Base-by-base conservation (phyloP, 2,797 vertebrate species). In the Coluber constrictor region DNA sequence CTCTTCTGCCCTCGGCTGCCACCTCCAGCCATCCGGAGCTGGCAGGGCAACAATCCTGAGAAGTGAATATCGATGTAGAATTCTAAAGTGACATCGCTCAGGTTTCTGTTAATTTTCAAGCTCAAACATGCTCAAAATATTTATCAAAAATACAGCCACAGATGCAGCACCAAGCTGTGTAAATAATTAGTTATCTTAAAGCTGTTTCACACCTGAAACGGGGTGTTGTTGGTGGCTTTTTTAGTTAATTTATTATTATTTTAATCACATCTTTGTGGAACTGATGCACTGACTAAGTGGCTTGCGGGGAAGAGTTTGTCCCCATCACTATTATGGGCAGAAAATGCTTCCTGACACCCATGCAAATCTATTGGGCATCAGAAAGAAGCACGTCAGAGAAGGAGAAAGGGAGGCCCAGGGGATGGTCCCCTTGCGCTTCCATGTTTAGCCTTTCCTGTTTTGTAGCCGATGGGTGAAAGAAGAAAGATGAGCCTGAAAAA, bases 21-120 rank as follows among this genome's bases (percentile, higher is more conserved):
- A 18, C 29, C 6, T 1, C 56, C 29, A 70, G 12, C 57, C 51
- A 29, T 23, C 32, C 51, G 1, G 15, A 66, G 51, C 54, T 20
- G 16, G 37, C 96, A 97, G 89, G 95, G 96, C 96, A 97, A 97
- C 97, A 92, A 96, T 25, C 13, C 54, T 2, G 0, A 70, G 93
- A 95, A 92, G 3, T 83, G 55, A 9, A 18, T 93, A 92, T 93
- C n/a, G 83, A 86, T 20, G 88, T 93, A 60, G 93, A 88, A 93
- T 94, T 94, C 91, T 86, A 95, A 93, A 95, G 91, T 96, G 89
- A 91, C 94, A 32, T 27, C 0, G 0, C 87, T 89, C 47, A 3
- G 55, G 88, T 96, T 89, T 74, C 56, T 57, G 32, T 92, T 92
- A 32, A 92, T 96, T 96, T 95, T 93, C 90, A 0, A 93, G 94